phyloP scores from a whole-genome alignment of 2,797 vertebrate species.

The Salarias fasciatus region DNA sequence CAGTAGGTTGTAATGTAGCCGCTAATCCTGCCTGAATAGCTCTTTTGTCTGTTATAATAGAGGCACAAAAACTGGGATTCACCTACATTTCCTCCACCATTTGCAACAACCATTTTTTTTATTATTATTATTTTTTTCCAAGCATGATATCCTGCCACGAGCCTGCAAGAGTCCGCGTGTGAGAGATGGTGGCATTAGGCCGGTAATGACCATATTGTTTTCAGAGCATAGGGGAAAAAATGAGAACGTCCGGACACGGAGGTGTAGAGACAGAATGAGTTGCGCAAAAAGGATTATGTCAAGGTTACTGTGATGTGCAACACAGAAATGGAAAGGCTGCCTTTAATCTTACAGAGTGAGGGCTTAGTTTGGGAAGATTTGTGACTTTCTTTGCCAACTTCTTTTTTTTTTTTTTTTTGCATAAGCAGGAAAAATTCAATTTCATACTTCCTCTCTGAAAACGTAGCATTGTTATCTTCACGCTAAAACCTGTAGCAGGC shows the following conservation, averaged over 20 bases:
- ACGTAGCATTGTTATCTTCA: slow-evolving; percentile 11
- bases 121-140: slow-evolving; percentile 30
- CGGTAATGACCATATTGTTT: slow-evolving; percentile 31
- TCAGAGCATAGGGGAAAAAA: slow-evolving; percentile 9
- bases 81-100: too few relatives aligned
- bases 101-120: too few relatives aligned
- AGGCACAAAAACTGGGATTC: background rate
- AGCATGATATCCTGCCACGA: slow-evolving; percentile 49
- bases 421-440: slow-evolving; percentile 5
- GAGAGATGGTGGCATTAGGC: slow-evolving; percentile 42
- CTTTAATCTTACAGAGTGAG: slow-evolving; percentile 23
- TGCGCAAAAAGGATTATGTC: slow-evolving; percentile 22
- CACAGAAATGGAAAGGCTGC: slow-evolving; percentile 15
- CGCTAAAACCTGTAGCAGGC: background rate
- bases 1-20: background rate
- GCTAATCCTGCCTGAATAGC: background rate
- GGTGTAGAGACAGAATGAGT: slow-evolving; percentile 17
- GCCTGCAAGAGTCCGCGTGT: slow-evolving; percentile 65
- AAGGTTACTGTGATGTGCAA: slow-evolving; percentile 36
- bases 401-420: background rate
- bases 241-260: background rate
- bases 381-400: slow-evolving; percentile 19
- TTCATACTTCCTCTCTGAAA: slow-evolving; percentile 6
- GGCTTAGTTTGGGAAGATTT: slow-evolving; percentile 8
- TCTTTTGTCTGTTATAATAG: background rate